Evolutionary conservation across 2,888 invertebrate genomes (phyloP).

Genomic region (Bombyx huttoni): DNA sequence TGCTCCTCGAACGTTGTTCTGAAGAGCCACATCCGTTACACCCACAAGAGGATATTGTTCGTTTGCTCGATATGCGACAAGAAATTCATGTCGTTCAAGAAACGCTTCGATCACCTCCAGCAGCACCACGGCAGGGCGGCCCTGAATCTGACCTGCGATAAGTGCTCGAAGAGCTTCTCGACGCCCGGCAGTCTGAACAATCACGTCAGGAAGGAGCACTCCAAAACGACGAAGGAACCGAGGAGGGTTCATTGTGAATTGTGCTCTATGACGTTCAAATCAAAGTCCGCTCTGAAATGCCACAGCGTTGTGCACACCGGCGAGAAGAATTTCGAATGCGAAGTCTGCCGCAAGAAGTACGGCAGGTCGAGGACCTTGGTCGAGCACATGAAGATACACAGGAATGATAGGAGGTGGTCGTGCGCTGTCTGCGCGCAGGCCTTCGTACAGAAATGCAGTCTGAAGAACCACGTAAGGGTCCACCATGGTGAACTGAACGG

Average conservation of each 20-base stretch:
- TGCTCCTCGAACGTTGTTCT: conserved; percentile 8
- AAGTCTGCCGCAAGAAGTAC: conserved; percentile 11
- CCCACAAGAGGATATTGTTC: conserved; percentile 24
- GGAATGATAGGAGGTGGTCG: conserved; percentile 21
- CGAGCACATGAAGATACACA: conserved; percentile 29
- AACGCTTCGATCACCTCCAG: conserved; percentile 12
- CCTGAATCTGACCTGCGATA: conserved; percentile 13
- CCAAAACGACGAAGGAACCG: conserved; percentile 6
- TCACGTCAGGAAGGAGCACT: conserved; percentile 13
- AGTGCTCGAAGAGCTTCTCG: conserved; percentile 13
- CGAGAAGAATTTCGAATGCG: conserved; percentile 4
- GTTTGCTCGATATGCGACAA: conserved; percentile 16
- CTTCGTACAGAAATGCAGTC: conserved; percentile 27
- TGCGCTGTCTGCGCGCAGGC: conserved; percentile 23
- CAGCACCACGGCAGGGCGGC: conserved; percentile 12
- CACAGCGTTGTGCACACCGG: conserved; percentile 4
- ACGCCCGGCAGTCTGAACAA: conserved; percentile 9
- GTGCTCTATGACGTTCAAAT: conserved; percentile 12
- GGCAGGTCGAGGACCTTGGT: conserved; percentile 20
- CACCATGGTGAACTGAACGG: conserved; percentile 1
- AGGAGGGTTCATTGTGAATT: conserved; percentile 8
- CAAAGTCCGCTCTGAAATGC: conserved; percentile 4
- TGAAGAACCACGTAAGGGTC: conserved; percentile 9
- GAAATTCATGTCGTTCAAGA: conserved; percentile 7
- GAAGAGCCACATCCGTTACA: conserved; percentile 22